Evolutionary conservation across 2,888 invertebrate species (phyloP).

Genomic region (Resseliella maxima): DNA sequence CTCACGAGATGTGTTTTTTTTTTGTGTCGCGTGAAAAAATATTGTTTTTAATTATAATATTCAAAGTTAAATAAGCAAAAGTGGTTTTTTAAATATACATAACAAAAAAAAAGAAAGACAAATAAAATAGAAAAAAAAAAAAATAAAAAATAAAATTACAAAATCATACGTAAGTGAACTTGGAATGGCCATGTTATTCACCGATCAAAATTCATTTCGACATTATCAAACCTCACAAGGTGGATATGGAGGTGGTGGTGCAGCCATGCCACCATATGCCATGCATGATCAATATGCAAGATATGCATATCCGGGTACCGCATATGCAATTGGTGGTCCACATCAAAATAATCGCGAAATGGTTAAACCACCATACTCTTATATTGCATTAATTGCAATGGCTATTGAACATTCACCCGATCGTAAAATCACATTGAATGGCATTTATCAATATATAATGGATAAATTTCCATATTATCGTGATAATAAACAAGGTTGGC

Average conservation of each 20-base stretch:
- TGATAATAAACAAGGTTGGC: conserved; percentile 98
- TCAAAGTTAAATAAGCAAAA: conserved; percentile 54
- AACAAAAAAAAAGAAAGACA: too few relatives aligned
- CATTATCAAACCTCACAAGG: conserved; percentile 75
- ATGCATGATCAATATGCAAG: conserved; percentile 88
- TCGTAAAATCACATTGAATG: conserved; percentile 93
- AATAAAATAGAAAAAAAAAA: too few relatives aligned
- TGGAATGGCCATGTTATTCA: conserved; percentile 88
- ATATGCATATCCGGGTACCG: conserved; percentile 79
- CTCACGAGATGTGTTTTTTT: conserved; percentile 41
- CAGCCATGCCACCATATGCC: conserved; percentile 72
- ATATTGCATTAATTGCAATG: conserved; percentile 97
- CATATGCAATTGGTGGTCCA: conserved; percentile 74
- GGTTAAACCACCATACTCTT: conserved; percentile 97
- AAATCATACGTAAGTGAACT: too few relatives aligned
- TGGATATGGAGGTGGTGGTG: conserved; percentile 67
- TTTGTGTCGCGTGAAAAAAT: conserved; percentile 54
- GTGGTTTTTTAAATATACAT: conserved; percentile 30
- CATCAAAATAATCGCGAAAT: conserved; percentile 90
- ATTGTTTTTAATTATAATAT: conserved; percentile 53
- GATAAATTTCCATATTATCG: conserved; percentile 96
- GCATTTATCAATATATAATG: conserved; percentile 98
- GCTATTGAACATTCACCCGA: conserved; percentile 94
- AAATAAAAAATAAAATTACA: too few relatives aligned
- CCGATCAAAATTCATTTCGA: conserved; percentile 91